Conservation (phyloP, 2,888 invertebrate species). For the Terebella lapidaria region DNA sequence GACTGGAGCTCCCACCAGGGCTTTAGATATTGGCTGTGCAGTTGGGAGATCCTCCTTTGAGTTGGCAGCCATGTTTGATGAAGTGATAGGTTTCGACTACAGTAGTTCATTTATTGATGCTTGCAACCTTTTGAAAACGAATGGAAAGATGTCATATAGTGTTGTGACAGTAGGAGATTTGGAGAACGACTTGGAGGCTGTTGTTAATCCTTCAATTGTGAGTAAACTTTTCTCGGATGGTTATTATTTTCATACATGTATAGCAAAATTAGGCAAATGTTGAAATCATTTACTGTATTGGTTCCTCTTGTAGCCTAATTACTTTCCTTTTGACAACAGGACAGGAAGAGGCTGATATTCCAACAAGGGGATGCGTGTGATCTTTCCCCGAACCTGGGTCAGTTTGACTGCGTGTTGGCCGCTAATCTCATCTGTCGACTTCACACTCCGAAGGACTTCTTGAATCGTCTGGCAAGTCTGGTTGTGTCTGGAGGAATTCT, state of each 20-base stretch:
- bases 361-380: conserved; percentile 50
- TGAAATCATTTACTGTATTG: not conserved
- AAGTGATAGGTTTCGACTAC: conserved; percentile 49
- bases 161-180: conserved; percentile 45
- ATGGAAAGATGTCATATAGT: conserved; percentile 35
- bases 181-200: conserved; percentile 31
- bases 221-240: conserved; percentile 19
- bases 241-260: too few relatives aligned
- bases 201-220: conserved; percentile 35
- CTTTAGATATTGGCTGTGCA: conserved; percentile 51
- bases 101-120: conserved; percentile 46
- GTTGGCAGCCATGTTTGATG: conserved; percentile 35
- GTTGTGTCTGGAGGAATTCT: conserved; percentile 44
- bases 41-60: conserved; percentile 51
- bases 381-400: conserved; percentile 39
- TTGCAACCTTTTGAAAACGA: conserved; percentile 37
- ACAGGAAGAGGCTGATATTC: conserved; percentile 32
- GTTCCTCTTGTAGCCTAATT: not conserved
- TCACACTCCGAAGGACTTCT: conserved; percentile 40
- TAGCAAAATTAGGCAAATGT: too few relatives aligned
- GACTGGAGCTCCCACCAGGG: conserved; percentile 32
- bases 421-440: conserved; percentile 49
- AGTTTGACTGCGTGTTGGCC: conserved; percentile 49
- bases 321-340: conserved; percentile 27
- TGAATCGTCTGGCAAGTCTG: conserved; percentile 34